A percentile compares a stretch with the other conserved stretches of the same genome.
Evolutionary conservation across 2,113 vertebrate species (phyloP).

Genomic region (Dromiciops gliroides): DNA sequence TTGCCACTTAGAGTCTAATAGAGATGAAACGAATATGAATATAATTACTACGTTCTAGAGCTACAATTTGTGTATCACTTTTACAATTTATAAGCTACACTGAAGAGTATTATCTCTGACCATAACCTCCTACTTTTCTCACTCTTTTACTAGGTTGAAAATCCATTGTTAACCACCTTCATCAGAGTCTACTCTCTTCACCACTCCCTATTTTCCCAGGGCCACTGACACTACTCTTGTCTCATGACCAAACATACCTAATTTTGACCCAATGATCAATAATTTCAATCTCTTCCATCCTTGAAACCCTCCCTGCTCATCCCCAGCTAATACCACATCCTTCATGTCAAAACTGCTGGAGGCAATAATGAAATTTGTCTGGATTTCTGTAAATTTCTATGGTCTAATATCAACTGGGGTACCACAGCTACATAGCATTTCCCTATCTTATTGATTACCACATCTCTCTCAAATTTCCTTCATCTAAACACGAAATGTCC

Average conservation of each 20-base stretch:
- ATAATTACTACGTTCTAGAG: neutral
- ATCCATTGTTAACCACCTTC: neutral
- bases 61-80: neutral
- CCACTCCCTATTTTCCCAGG: neutral
- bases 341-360: neutral
- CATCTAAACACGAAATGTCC: neutral
- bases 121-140: neutral
- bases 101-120: neutral
- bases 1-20: neutral
- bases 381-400: neutral
- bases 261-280: neutral
- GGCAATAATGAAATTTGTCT: neutral
- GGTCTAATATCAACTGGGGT: neutral
- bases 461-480: neutral
- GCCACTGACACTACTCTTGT: neutral
- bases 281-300: neutral
- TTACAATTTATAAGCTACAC: neutral
- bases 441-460: neutral
- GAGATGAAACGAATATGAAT: neutral
- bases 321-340: neutral
- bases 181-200: neutral
- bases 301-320: neutral
- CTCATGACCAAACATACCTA: neutral
- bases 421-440: neutral
- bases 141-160: neutral